Percentiles rank a stretch among this genome's conserved stretches.
These are phyloP conservation scores for Epinephelus cyanopodus DNA, from an alignment of 2,113 vertebrate species.

Conservation along the genomic window DNA sequence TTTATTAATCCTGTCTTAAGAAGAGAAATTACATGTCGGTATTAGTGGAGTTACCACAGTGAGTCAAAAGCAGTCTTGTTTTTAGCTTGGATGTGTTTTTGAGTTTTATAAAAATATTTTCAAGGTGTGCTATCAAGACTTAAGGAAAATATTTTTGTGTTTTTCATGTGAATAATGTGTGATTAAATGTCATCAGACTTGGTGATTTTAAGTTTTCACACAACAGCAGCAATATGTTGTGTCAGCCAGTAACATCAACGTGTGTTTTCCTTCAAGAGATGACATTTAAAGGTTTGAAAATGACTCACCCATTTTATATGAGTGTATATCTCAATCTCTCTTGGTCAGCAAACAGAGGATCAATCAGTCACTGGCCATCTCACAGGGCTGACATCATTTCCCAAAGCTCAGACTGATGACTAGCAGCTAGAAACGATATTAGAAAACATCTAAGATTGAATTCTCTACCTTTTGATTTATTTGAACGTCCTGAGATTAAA, in stretches of 20 bases:
- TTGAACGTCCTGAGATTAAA: neutral
- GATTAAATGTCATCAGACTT: neutral
- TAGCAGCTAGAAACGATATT: neutral
- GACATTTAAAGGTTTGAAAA: neutral
- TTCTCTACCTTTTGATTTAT: neutral
- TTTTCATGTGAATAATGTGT: neutral
- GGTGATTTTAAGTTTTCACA: neutral
- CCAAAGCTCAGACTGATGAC: neutral
- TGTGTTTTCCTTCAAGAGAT: neutral
- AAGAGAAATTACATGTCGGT: neutral
- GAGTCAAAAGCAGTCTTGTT: neutral
- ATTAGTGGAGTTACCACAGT: neutral
- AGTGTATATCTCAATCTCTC: neutral
- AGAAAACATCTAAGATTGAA: neutral
- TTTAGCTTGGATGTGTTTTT: neutral
- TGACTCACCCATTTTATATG: neutral
- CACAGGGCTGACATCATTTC: conserved; percentile 29
- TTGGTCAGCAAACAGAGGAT: neutral
- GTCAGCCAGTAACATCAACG: neutral
- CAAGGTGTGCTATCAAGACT: neutral
- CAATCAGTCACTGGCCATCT: conserved; percentile 5
- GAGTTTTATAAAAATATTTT: neutral
- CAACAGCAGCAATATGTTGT: neutral
- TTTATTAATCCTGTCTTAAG: neutral
- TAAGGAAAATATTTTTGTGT: neutral